Evolutionary conservation across 1,140 invertebrate genomes (phyloP), one percentile per base, ranked within the genome.

Genomic region (Scaptomyza pallida): DNA sequence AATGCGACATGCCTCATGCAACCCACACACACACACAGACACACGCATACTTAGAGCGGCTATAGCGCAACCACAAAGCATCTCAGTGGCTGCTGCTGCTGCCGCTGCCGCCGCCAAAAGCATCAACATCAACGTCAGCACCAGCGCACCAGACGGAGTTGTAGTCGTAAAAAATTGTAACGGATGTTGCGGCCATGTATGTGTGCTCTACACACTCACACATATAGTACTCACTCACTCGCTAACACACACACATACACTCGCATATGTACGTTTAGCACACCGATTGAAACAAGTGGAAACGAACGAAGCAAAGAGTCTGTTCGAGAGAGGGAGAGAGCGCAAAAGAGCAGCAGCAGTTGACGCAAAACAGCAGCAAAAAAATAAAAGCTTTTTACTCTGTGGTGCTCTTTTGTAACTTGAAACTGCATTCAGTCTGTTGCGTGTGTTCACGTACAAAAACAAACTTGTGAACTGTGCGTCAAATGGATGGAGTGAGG

Each of bases 151-250:
- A 48, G 68, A 56, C 69, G 62, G 56, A 62, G 81, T 54, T 64
- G 59, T 47, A 85, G 81, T 85, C 81, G 81, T 85, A 85, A 85
- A 88, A 88, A 88, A 88, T 78, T 88, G 78, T 88, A 88, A 81
- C 82, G 82, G 82, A 88, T 88, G 82, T 82, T 86, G 82, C 67
- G 82, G 82, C 77, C 78, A 72, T 86, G 81, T 81, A 78, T 73
- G 48, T 72, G 63, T 69, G 57, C 43, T 33, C 3, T 41, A 10
- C 35, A 45, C 55, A 47, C 33, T 56, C 48, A 61, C 54, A 63
- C 48, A 57, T 5, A 23, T 50, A 63, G 35, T 41, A 16, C 21
- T 10, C 67, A 59, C 52, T 37, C 43, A 44, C 23, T 43, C 21
- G 41, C 41, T 35, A 44, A 16, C 6, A 48, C 35, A 47, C 17